phyloP scores from a whole-genome alignment of 2,113 vertebrate genomes.

The Zingel zingel region DNA sequence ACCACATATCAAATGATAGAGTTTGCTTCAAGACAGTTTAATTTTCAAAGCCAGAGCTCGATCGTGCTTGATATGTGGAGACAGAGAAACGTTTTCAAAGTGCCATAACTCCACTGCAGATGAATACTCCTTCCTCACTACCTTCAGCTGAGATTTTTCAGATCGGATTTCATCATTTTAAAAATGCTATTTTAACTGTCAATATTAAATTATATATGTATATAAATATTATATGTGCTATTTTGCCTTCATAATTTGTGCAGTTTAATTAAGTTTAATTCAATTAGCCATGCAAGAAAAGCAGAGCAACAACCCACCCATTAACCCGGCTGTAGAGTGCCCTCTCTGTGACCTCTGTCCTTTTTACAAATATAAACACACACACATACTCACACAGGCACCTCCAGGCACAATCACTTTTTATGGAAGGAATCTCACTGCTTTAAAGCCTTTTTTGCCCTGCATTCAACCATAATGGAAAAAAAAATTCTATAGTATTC shows the following conservation, averaged over 20 bases:
- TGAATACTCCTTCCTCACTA: constrained; percentile 20
- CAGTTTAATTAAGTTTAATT: not conserved
- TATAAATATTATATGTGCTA: too few species aligned
- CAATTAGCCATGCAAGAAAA: not conserved
- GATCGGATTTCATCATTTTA: not conserved
- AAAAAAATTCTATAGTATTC: not conserved
- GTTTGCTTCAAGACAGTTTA: constrained; percentile 46
- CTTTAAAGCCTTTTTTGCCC: not conserved
- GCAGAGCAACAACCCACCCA: not conserved
- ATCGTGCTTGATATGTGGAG: constrained; percentile 13
- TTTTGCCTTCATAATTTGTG: not conserved
- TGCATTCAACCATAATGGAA: constrained; percentile 10
- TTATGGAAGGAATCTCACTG: constrained; percentile 12
- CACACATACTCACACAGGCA: not conserved
- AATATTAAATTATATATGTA: not conserved
- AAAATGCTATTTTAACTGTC: constrained; percentile 24
- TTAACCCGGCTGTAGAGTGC: not conserved
- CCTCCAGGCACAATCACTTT: constrained; percentile 24
- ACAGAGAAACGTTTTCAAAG: constrained; percentile 14
- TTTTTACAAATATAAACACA: constrained; percentile 9
- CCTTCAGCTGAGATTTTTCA: not conserved
- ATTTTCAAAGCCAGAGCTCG: constrained; percentile 18
- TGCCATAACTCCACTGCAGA: constrained; percentile 18
- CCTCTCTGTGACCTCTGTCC: constrained; percentile 33
- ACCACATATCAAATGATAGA: constrained; percentile 45